These are phyloP conservation scores for Microtus pennsylvanicus DNA, from an alignment of 2,113 vertebrate species.

Conservation along the genomic window DNA sequence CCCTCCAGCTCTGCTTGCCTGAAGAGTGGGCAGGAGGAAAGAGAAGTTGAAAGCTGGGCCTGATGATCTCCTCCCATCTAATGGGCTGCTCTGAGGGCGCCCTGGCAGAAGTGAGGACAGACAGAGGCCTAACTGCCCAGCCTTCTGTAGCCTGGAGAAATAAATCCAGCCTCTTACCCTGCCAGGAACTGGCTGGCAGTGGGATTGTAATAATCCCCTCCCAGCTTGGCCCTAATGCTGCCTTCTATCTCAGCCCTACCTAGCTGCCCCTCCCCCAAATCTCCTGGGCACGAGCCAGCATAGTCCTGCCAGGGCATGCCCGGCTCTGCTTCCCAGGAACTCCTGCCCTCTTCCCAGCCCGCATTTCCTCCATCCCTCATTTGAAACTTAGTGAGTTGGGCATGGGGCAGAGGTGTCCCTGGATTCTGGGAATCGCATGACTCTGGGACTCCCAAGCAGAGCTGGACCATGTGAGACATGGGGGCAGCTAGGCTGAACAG, in stretches of 20 bases:
- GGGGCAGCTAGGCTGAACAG: not conserved
- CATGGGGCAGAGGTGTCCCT: not conserved
- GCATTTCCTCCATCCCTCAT: not conserved
- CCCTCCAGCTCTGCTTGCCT: not conserved
- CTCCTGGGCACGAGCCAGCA: constrained; percentile 57
- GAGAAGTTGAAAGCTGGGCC: not conserved
- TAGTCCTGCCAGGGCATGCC: constrained; percentile 52
- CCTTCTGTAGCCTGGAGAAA: constrained; percentile 62
- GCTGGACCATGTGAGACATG: not conserved
- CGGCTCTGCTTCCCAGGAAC: not conserved
- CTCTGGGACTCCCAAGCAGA: not conserved
- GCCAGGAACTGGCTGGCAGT: constrained; percentile 59
- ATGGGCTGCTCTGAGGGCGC: not conserved
- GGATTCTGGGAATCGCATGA: not conserved
- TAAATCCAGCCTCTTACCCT: constrained; percentile 72
- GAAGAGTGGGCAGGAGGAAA: not conserved
- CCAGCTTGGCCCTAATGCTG: constrained; percentile 43
- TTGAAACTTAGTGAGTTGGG: not conserved
- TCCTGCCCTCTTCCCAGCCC: not conserved
- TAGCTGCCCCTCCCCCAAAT: constrained; percentile 50
- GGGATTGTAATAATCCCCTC: constrained; percentile 70
- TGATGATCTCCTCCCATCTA: constrained; percentile 23
- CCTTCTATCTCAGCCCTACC: not conserved
- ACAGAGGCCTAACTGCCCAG: constrained; percentile 69
- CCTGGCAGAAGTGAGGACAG: constrained; percentile 57